Base-by-base conservation (phyloP, 2,888 invertebrate genomes). In the Tenthredo amoena region DNA sequence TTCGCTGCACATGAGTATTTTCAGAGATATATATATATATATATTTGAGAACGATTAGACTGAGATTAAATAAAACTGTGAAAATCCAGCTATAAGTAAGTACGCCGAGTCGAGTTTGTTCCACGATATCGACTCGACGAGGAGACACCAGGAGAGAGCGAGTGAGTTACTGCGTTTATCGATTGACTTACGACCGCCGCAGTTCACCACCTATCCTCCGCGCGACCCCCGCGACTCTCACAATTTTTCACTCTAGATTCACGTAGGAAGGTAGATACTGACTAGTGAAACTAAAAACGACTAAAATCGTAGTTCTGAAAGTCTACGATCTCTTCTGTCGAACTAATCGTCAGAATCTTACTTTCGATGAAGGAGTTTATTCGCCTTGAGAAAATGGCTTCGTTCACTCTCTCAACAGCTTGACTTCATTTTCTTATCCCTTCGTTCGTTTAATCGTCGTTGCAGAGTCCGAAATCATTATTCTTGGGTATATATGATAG, bases 181-280 rank as follows among this genome's bases (percentile, higher is more conserved):
- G 89, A 88, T 89, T 89, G 88, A 89, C 88, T 89, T 89, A 88
- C 87, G 88, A 88, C 87, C 87, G 76, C 87, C 87, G 83, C 87
- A 86, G 79, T 79, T 79, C 79, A 79, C 79, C 79, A 62, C 79
- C 58, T 79, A 77, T 77, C 50, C 58, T 40, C 37, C 58, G 58
- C 34, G 58, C 58, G 58, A 58, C 68, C 68, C 62, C 37, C 26
- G 43, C 62, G 58, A 58, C 62, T 55, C 55, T 58, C 58, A n/a
- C 21, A 18, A 47, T 58, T 79, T 79, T 79, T 79, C 50, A 77
- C 50, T 77, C 77, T 26, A 55, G 21, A 55, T 77, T 50, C 26
- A n/a, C 62, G 62, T 12, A 10, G 21, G 62, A 21, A 62, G 21
- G 2, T 26, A 26, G 62, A 10, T 68, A 12, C 18, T 2, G 72